Conservation (phyloP, 1,140 invertebrate species). For the Probaryconus sp. region DNA sequence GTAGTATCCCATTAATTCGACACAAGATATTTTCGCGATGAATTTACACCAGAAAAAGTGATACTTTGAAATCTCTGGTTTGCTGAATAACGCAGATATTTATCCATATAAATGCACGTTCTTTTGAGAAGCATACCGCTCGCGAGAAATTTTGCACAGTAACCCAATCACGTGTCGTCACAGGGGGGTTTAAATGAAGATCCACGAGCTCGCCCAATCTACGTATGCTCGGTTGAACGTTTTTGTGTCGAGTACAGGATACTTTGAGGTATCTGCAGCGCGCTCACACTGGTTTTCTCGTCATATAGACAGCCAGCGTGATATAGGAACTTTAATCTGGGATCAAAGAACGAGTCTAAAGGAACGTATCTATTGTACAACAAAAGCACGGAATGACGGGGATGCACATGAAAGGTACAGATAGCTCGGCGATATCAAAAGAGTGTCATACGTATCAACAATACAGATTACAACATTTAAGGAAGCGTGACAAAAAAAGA, state of each 20-base stretch:
- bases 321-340: constrained; percentile 54
- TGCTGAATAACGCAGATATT: too few species aligned
- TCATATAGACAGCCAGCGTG: constrained; percentile 33
- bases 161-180: constrained; percentile 27
- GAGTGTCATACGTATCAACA: constrained; percentile 39
- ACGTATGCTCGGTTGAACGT: constrained; percentile 28
- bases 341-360: constrained; percentile 52
- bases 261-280: constrained; percentile 50
- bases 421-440: constrained; percentile 26
- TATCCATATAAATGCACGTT: too few species aligned
- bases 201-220: constrained; percentile 10
- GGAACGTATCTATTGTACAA: constrained; percentile 44
- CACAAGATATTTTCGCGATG: too few species aligned
- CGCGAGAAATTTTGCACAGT: neutral
- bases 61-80: too few species aligned
- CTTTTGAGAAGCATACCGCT: too few species aligned
- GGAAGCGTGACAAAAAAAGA: constrained; percentile 31
- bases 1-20: too few species aligned
- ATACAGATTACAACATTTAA: constrained; percentile 42
- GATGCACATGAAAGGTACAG: constrained; percentile 25
- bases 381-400: constrained; percentile 35
- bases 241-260: constrained; percentile 34
- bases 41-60: too few species aligned
- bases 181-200: constrained; percentile 14
- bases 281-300: constrained; percentile 27